A percentile compares a stretch with the other conserved stretches of the same genome.
These are phyloP conservation scores for Anthopleura xanthogrammica DNA, from an alignment of 92 coral and sea anemone species.

Conservation along the genomic window DNA sequence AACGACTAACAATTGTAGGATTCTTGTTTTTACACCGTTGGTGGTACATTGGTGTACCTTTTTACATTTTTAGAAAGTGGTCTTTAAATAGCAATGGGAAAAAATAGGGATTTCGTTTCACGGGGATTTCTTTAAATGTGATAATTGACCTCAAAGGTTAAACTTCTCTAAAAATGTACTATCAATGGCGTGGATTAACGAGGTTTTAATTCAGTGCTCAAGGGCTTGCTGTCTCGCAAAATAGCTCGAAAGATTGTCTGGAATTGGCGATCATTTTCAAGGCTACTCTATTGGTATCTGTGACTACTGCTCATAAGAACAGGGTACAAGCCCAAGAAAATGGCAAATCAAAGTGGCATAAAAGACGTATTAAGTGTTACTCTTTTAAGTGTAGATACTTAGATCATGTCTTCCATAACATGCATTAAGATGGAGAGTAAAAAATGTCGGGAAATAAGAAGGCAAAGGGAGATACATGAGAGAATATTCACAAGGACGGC, in stretches of 20 bases:
- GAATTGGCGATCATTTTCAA: background rate
- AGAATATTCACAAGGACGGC: no score
- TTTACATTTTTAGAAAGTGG: background rate
- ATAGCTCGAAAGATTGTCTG: conserved; percentile 1
- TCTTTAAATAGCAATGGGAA: background rate
- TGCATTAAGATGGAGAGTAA: no score
- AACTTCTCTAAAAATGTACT: conserved; percentile 10
- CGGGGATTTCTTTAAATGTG: background rate
- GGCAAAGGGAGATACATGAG: no score
- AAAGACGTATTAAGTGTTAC: no score
- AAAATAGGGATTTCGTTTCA: background rate
- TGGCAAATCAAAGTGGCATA: background rate
- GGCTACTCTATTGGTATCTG: background rate
- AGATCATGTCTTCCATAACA: no score
- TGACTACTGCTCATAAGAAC: background rate
- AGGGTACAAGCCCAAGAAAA: background rate
- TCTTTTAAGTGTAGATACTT: no score
- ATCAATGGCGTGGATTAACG: conserved; percentile 7
- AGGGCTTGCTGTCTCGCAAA: background rate
- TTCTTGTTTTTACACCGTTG: background rate
- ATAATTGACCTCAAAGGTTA: background rate
- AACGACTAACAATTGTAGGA: background rate
- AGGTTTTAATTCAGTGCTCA: background rate
- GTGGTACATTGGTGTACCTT: background rate
- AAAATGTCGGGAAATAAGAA: no score